Conservation (phyloP, 2,888 invertebrate genomes). For the Pandemis heparana region DNA sequence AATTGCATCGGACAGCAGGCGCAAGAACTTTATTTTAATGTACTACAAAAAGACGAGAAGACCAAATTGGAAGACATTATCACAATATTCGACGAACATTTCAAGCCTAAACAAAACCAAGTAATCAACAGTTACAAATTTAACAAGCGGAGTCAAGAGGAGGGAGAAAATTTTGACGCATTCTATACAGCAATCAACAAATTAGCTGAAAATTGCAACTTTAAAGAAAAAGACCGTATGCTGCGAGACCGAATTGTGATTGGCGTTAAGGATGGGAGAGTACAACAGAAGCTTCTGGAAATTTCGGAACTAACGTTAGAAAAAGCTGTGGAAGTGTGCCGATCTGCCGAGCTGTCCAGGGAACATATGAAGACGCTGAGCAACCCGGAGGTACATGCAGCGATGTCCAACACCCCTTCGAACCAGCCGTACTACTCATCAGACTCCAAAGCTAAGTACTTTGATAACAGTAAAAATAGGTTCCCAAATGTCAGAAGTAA, state of each 20-base stretch:
- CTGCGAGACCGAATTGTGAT: constrained; percentile 33
- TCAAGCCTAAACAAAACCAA: constrained; percentile 28
- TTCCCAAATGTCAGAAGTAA: too few relatives aligned
- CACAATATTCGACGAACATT: constrained; percentile 4
- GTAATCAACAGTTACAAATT: constrained; percentile 22
- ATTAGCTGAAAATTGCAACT: constrained; percentile 27
- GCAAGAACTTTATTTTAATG: constrained; percentile 18
- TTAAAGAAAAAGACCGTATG: constrained; percentile 27
- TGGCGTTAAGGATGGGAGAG: constrained; percentile 1
- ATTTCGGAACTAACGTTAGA: constrained; percentile 7
- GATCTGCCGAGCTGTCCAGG: constrained; percentile 24
- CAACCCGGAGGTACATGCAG: constrained; percentile 23
- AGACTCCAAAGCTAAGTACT: constrained; percentile 31
- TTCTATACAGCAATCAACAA: constrained; percentile 17
- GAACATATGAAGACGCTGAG: constrained; percentile 9
- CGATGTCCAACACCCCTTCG: too few relatives aligned
- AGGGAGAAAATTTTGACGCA: neutral
- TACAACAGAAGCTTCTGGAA: constrained; percentile 23
- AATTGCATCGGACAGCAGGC: constrained; percentile 17
- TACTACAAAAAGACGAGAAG: neutral
- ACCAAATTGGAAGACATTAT: constrained; percentile 4
- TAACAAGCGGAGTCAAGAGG: constrained; percentile 16
- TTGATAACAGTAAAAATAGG: too few relatives aligned
- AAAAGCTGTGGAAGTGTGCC: constrained; percentile 18
- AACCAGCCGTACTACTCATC: neutral